Evolutionary conservation across 2,113 vertebrate species (phyloP).

Genomic region (Sylvilagus bachmani): DNA sequence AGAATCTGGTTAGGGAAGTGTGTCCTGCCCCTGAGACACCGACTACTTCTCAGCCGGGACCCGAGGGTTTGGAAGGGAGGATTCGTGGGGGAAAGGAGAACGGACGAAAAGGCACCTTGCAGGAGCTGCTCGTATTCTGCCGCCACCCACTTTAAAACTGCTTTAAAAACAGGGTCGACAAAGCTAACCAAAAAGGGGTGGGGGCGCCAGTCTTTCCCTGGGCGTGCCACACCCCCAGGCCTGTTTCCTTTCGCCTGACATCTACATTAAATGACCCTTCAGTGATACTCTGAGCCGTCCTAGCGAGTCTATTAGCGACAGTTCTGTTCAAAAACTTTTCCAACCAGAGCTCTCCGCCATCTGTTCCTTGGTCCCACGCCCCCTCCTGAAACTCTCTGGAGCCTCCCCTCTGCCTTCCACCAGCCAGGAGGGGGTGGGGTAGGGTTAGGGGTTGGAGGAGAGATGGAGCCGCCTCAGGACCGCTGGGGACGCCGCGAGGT

Average conservation of each 20-base stretch:
- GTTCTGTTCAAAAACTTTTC: constrained; percentile 62
- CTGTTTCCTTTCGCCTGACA: background rate
- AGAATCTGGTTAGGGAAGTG: background rate
- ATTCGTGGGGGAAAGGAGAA: accelerated
- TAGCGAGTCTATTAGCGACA: background rate
- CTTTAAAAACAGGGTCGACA: background rate
- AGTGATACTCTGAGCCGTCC: background rate
- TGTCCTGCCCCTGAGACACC: background rate
- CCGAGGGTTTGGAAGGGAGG: background rate
- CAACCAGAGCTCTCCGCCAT: background rate
- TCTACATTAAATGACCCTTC: constrained; percentile 31
- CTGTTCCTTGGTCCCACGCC: background rate
- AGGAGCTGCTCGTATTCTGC: background rate
- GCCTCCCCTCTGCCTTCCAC: background rate
- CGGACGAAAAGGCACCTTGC: background rate
- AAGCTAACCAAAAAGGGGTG: background rate
- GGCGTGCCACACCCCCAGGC: background rate
- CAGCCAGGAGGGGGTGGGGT: no score
- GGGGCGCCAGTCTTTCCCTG: background rate
- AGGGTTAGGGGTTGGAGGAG: no score
- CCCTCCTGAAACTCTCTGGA: background rate
- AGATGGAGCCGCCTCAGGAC: background rate
- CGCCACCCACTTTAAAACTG: background rate
- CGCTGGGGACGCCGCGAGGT: accelerated
- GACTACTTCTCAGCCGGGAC: background rate